A percentile compares a stretch with the other conserved stretches of the same genome.
Evolutionary conservation across 2,888 invertebrate species (phyloP).

Genomic region (Mantis religiosa): DNA sequence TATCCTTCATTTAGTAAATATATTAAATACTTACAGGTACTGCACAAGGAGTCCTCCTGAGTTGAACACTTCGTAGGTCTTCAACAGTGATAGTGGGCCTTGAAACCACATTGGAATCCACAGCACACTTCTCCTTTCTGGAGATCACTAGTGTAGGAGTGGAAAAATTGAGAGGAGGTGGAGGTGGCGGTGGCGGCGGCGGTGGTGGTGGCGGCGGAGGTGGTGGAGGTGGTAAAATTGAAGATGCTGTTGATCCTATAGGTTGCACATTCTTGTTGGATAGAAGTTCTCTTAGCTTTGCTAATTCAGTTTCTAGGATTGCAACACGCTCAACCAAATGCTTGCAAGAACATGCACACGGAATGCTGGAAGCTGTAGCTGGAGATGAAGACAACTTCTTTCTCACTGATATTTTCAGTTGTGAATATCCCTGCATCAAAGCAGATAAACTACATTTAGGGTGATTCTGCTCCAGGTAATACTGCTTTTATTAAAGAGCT

Average conservation of each 20-base stretch:
- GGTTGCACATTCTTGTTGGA: background rate
- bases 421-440: background rate
- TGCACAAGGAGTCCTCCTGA: slow-evolving; percentile 40
- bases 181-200: background rate
- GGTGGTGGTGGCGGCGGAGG: background rate
- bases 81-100: slow-evolving; percentile 43
- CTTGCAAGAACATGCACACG: background rate
- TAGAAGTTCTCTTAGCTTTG: background rate
- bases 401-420: background rate
- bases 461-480: too few species aligned
- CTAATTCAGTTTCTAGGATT: background rate
- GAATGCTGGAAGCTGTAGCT: background rate
- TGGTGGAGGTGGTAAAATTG: background rate
- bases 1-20: background rate
- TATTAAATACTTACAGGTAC: background rate
- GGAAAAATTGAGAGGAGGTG: background rate
- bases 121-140: background rate
- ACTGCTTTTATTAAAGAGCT: too few species aligned
- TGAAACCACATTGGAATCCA: background rate
- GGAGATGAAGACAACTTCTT: background rate
- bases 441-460: too few species aligned
- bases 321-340: background rate
- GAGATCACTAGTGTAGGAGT: background rate
- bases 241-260: background rate
- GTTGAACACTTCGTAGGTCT: slow-evolving; percentile 42